Conservation (phyloP, 1,140 invertebrate genomes). For the Ptiloglossa arizonensis region DNA sequence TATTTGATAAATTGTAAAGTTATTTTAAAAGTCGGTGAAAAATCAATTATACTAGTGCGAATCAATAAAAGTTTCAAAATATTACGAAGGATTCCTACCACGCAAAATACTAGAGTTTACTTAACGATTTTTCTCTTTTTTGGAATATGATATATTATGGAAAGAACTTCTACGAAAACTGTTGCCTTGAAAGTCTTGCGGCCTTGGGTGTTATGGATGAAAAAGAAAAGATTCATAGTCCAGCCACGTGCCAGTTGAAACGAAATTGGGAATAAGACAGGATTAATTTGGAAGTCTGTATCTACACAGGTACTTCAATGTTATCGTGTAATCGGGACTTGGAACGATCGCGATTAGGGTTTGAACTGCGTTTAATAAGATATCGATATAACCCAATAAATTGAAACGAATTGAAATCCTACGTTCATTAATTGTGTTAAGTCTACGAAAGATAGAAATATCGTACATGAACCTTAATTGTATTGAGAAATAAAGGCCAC, state of each 20-base stretch:
- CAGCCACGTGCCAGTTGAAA: neutral
- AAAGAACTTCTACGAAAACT: neutral
- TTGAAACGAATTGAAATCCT: neutral
- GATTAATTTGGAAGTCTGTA: neutral
- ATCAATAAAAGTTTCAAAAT: neutral
- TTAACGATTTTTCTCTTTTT: neutral
- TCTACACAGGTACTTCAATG: neutral
- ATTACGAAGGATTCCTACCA: no score
- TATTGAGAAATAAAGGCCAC: slow-evolving; percentile 1
- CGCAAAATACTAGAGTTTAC: neutral
- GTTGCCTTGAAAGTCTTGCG: slow-evolving; percentile 7
- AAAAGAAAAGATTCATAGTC: slow-evolving; percentile 8
- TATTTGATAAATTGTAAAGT: no score
- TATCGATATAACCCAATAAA: neutral
- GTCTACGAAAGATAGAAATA: neutral
- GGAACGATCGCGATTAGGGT: no score
- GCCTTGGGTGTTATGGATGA: neutral
- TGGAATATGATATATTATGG: neutral
- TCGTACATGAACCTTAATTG: slow-evolving; percentile 23
- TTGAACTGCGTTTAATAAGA: neutral
- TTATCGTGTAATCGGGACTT: neutral
- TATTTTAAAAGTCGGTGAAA: neutral
- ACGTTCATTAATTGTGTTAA: neutral
- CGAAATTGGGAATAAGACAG: neutral
- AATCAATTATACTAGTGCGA: neutral